These are phyloP conservation scores for Panagrolaimus sp. DNA, from an alignment of 1,140 invertebrate genomes.

Conservation along the genomic window DNA sequence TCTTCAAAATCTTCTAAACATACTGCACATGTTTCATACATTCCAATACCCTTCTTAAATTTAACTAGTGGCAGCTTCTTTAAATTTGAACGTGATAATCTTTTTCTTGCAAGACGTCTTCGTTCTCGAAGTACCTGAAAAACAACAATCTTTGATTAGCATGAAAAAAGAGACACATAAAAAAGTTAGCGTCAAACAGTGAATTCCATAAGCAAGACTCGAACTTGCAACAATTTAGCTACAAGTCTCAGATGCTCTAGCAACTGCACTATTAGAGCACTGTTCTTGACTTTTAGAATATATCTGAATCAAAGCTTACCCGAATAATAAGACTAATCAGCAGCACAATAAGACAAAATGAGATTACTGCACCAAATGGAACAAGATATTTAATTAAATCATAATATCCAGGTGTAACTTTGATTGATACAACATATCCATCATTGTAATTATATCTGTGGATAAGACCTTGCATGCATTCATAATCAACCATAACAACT, in stretches of 20 bases:
- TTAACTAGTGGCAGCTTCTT: constrained; percentile 54
- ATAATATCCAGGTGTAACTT: constrained; percentile 55
- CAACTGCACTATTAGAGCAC: too few relatives aligned
- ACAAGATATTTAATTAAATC: constrained; percentile 54
- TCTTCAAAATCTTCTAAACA: constrained; percentile 95
- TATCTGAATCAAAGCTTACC: too few relatives aligned
- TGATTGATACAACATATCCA: constrained; percentile 49
- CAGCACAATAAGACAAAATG: constrained; percentile 54
- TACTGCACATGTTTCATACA: constrained; percentile 85
- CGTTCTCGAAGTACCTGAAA: constrained; percentile 50
- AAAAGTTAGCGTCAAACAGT: too few relatives aligned
- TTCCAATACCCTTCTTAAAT: constrained; percentile 42
- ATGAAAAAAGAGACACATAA: too few relatives aligned
- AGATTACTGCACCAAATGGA: constrained; percentile 35
- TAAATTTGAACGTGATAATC: constrained; percentile 50
- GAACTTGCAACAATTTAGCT: too few relatives aligned
- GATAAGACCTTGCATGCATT: constrained; percentile 14
- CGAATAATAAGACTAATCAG: constrained; percentile 23
- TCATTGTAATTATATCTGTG: not conserved
- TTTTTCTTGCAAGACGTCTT: constrained; percentile 43
- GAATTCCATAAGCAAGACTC: too few relatives aligned
- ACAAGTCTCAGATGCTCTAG: too few relatives aligned
- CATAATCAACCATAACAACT: constrained; percentile 54
- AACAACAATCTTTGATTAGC: too few relatives aligned
- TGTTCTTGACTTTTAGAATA: too few relatives aligned